phyloP scores from a whole-genome alignment of 2,797 vertebrate species.

The Harpagifer antarcticus region DNA sequence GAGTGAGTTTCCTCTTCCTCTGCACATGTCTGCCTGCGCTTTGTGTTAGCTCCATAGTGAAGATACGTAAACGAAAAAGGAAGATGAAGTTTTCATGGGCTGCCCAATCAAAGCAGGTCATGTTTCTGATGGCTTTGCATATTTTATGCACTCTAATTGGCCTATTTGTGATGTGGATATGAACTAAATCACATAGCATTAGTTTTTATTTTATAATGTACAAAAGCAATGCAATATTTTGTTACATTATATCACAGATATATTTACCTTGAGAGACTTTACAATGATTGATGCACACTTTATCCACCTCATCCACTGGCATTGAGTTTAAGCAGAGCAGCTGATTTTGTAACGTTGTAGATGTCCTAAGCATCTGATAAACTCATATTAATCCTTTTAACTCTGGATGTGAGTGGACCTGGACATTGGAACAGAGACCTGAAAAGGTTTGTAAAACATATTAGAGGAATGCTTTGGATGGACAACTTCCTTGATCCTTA shows the following conservation, averaged over 20 bases:
- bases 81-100: slow-evolving; percentile 21
- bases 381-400: slow-evolving; percentile 51
- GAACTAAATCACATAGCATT: neutral
- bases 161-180: slow-evolving; percentile 15
- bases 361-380: slow-evolving; percentile 64
- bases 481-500: slow-evolving; percentile 73
- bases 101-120: neutral
- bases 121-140: slow-evolving; percentile 24
- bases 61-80: slow-evolving; percentile 25
- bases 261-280: slow-evolving; percentile 22
- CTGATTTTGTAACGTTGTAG: slow-evolving; percentile 38
- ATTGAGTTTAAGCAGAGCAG: slow-evolving; percentile 57
- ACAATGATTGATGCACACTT: slow-evolving; percentile 51
- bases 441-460: slow-evolving; percentile 75
- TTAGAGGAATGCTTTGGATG: slow-evolving; percentile 75
- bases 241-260: slow-evolving; percentile 9
- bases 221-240: slow-evolving; percentile 3
- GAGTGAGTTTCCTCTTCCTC: slow-evolving; percentile 48
- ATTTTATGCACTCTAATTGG: slow-evolving; percentile 4
- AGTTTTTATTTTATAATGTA: neutral
- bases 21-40: slow-evolving; percentile 45
- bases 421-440: slow-evolving; percentile 62
- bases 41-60: slow-evolving; percentile 15
- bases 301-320: slow-evolving; percentile 35
- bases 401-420: slow-evolving; percentile 43